Evolutionary conservation across 2,113 vertebrate species (phyloP).

Genomic region (Heterotilapia buettikoferi): DNA sequence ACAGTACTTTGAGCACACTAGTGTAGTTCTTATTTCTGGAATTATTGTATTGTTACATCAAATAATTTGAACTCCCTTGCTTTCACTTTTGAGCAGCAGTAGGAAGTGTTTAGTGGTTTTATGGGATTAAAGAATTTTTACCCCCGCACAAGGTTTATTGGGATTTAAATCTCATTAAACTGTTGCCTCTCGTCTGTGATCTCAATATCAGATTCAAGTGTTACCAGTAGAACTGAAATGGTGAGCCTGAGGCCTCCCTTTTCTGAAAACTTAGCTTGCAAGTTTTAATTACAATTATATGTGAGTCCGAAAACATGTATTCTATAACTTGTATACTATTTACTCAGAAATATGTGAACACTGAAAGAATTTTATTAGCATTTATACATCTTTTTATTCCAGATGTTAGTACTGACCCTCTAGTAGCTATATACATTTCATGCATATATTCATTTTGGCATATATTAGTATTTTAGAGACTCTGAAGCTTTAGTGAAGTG

Average conservation of each 20-base stretch:
- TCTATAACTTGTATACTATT: not conserved
- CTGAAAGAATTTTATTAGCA: not conserved
- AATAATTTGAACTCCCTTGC: slow-evolving; percentile 8
- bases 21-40: not conserved
- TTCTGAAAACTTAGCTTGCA: not conserved
- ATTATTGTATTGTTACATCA: not conserved
- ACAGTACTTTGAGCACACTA: not conserved
- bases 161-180: slow-evolving; percentile 62
- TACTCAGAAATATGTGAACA: not conserved
- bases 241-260: not conserved
- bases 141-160: slow-evolving; percentile 31
- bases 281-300: not conserved
- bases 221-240: not conserved
- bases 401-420: not conserved
- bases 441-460: not conserved
- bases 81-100: slow-evolving; percentile 23
- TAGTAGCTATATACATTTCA: not conserved
- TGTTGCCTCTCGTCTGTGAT: slow-evolving; percentile 30
- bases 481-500: not conserved
- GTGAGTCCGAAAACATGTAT: not conserved
- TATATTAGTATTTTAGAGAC: not conserved
- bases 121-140: slow-evolving; percentile 48
- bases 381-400: not conserved
- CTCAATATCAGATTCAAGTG: slow-evolving; percentile 14
- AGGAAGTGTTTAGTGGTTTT: slow-evolving; percentile 26